A percentile compares a stretch with the other conserved stretches of the same genome.
Evolutionary conservation across 2,113 vertebrate genomes (phyloP).

Genomic region (Thermophis baileyi): DNA sequence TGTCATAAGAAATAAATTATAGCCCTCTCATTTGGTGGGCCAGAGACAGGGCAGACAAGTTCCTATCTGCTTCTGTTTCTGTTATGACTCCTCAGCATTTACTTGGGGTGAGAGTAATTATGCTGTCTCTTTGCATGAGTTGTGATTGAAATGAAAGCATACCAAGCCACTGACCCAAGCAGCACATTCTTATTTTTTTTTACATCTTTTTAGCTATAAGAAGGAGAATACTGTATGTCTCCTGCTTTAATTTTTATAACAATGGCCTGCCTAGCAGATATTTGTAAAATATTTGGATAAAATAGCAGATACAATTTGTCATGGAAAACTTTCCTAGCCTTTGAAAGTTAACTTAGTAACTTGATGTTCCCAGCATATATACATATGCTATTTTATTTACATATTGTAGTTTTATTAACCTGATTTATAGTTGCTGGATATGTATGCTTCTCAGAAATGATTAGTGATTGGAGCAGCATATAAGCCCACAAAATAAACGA

Average conservation of each 20-base stretch:
- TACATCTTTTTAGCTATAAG: not conserved
- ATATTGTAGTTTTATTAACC: not conserved
- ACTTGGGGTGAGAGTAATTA: not conserved
- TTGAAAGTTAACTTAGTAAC: not conserved
- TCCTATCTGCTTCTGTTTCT: not conserved
- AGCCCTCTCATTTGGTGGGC: not conserved
- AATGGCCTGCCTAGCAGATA: not conserved
- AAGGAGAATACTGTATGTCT: not conserved
- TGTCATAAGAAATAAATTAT: not conserved
- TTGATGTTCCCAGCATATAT: not conserved
- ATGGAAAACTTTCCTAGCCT: not conserved
- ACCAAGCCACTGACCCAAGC: not conserved
- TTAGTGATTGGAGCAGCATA: not conserved
- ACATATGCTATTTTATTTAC: not conserved
- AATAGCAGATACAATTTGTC: not conserved
- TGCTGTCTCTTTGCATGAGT: not conserved
- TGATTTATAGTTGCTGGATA: not conserved
- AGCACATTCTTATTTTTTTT: not conserved
- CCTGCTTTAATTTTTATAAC: not conserved
- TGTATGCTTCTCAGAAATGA: not conserved
- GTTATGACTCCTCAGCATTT: not conserved
- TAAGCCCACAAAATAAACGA: not conserved
- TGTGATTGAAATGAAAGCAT: not conserved
- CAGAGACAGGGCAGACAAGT: not conserved
- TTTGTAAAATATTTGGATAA: not conserved